These are phyloP conservation scores for Chamaedrilus cognettii DNA, from an alignment of 2,888 invertebrate genomes.

Conservation along the genomic window DNA sequence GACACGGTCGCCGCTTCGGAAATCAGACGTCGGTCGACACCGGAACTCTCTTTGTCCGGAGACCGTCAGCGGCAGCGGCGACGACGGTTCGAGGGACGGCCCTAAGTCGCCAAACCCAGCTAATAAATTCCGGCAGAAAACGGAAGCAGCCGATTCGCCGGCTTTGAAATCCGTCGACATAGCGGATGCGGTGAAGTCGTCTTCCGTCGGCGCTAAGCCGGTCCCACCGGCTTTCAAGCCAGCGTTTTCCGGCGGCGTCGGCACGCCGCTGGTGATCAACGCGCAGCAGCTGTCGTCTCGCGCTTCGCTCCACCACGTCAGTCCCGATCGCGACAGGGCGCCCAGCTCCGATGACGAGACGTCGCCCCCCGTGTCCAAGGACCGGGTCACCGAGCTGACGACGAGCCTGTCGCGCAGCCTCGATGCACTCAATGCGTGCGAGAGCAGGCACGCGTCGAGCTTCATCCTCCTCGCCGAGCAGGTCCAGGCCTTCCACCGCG, in stretches of 20 bases:
- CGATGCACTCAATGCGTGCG: slow-evolving; percentile 44
- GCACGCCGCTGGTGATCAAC: slow-evolving; percentile 6
- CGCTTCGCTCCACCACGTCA: slow-evolving; percentile 27
- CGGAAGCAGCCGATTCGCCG: background rate
- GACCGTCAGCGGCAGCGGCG: too few species aligned
- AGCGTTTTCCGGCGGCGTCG: background rate
- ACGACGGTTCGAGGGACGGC: too few species aligned
- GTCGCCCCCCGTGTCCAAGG: slow-evolving; percentile 28
- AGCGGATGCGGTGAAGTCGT: background rate
- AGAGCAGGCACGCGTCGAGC: slow-evolving; percentile 10
- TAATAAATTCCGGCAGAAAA: too few species aligned
- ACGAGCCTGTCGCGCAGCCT: slow-evolving; percentile 39
- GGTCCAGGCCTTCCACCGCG: slow-evolving; percentile 72
- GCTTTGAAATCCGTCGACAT: background rate
- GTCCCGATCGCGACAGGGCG: slow-evolving; percentile 9
- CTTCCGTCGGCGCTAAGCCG: slow-evolving; percentile 24
- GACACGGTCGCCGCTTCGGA: background rate
- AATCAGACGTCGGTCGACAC: background rate
- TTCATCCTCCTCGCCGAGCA: slow-evolving; percentile 77
- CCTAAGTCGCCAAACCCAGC: too few species aligned
- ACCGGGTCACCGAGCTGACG: slow-evolving; percentile 42
- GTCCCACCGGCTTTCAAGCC: slow-evolving; percentile 24
- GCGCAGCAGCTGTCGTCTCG: slow-evolving; percentile 20
- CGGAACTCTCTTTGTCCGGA: too few species aligned
- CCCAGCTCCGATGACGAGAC: background rate